Evolutionary conservation across 2,797 vertebrate genomes (phyloP).

Genomic region (Garrulus glandarius): DNA sequence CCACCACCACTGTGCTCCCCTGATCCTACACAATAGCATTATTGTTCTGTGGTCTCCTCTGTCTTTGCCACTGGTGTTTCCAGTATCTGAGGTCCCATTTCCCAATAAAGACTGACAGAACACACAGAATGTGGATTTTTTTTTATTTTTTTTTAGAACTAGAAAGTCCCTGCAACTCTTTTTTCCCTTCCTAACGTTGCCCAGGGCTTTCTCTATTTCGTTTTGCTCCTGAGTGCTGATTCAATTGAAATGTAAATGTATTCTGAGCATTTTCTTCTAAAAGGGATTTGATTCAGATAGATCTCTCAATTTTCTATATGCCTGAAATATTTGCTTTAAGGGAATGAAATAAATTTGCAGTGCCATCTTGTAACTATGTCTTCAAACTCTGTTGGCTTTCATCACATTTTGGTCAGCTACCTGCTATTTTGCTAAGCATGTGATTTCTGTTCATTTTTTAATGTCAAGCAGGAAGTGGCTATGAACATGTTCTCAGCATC

Average conservation of each 20-base stretch:
- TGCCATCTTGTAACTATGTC: background rate
- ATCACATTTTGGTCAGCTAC: background rate
- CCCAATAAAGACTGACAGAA: background rate
- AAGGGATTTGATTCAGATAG: background rate
- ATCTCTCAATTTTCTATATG: background rate
- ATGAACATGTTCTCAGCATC: background rate
- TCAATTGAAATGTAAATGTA: background rate
- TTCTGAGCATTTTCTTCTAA: background rate
- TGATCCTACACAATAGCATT: fast-evolving
- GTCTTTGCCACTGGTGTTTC: background rate
- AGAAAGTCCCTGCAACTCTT: background rate
- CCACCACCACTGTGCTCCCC: background rate
- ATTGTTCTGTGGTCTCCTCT: background rate
- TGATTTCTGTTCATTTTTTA: background rate
- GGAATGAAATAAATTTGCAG: background rate
- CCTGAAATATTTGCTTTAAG: background rate
- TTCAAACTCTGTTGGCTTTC: background rate
- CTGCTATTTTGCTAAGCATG: background rate
- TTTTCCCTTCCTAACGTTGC: background rate
- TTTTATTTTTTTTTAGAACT: background rate
- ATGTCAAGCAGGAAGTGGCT: background rate
- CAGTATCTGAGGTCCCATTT: background rate
- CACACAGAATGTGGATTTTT: fast-evolving
- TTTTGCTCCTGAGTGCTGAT: background rate
- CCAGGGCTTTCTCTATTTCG: background rate